Base-by-base conservation (phyloP, 2,888 invertebrate species). In the Philhelius pedissequus region DNA sequence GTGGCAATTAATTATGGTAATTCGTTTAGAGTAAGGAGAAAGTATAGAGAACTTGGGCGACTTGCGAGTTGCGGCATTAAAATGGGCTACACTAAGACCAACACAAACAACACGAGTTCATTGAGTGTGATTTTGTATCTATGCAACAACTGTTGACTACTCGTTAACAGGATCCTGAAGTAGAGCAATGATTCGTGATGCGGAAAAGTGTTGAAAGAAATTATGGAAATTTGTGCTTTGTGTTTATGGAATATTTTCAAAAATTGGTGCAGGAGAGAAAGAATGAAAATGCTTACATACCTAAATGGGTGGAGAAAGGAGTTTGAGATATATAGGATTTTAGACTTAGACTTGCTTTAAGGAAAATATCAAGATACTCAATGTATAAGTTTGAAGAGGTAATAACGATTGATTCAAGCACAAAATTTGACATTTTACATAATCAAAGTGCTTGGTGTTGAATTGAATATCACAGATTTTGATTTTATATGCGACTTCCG, bases 1-100 rank as follows among this genome's bases (percentile, higher is more conserved):
- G 70, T 50, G 66, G 76, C 81, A 81, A 81, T 76, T 76, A 81
- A 81, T 81, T 81, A 81, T 76, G 71, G 76, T 71, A 76, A 71
- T 81, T 76, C 71, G 8, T 62, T 62, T 56, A 38, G 64, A 54
- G 50, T 18, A 52, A 64, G 58, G 71, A 81, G 81, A 76, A 81
- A 81, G 81, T 66, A n/a, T n/a, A 45, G 48, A 22, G 43, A 40
- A 69, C 38, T 58, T 32, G 48, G 62, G 25, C 25, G 35, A 38
- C 60, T 43, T 11, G 40, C n/a, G 15, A 66, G 25, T 75, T 32
- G 48, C 9, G 9, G n/a, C 9, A 54, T 25, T 18, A 40, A 70
- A 56, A 64, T 62, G 35, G 25, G 52, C 32, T 58, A 22, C 38
- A 68, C 25, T 18, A 35, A n/a, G 30, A 56, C 8, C 43, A 45